These are phyloP conservation scores for Chloroceryle amazona DNA, from an alignment of 2,797 vertebrate species.

Conservation along the genomic window DNA sequence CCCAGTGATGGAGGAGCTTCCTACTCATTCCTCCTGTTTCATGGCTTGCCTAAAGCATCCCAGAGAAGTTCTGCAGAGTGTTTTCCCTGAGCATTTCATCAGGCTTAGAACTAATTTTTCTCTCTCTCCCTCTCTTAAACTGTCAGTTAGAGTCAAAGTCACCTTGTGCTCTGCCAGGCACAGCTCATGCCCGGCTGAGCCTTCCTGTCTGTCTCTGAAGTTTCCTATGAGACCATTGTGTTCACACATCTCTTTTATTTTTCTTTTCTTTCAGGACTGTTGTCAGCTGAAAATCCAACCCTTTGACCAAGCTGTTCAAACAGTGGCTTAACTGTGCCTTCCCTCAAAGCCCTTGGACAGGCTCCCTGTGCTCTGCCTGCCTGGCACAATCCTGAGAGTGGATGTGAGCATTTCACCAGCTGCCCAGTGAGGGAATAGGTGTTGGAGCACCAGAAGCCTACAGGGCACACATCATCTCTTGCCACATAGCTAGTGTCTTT, in stretches of 20 bases:
- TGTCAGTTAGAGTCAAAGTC: constrained; percentile 62
- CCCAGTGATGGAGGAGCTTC: not conserved
- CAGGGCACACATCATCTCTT: not conserved
- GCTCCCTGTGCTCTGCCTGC: constrained; percentile 64
- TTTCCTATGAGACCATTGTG: constrained; percentile 64
- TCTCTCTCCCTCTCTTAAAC: not conserved
- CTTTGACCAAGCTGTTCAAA: constrained; percentile 76
- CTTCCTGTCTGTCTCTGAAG: constrained; percentile 66
- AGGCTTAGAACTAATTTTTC: constrained; percentile 4
- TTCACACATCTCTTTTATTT: constrained; percentile 68
- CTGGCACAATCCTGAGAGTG: constrained; percentile 61
- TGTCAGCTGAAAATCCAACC: constrained; percentile 75
- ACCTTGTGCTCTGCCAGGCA: constrained; percentile 50
- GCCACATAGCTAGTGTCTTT: not conserved
- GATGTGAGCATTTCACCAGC: constrained; percentile 11
- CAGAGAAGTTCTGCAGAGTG: not conserved
- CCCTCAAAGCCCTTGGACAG: constrained; percentile 68
- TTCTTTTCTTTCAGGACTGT: constrained; percentile 65
- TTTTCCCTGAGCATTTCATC: constrained; percentile 34
- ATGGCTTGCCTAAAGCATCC: not conserved
- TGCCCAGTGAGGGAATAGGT: not conserved
- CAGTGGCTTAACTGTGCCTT: constrained; percentile 77
- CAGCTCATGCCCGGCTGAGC: constrained; percentile 50
- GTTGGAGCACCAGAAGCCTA: not conserved
- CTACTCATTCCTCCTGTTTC: not conserved